Percentiles rank a stretch among this genome's conserved stretches.
These are phyloP conservation scores for Tenthredo scrophulariae DNA, from an alignment of 2,888 invertebrate species.

Conservation along the genomic window DNA sequence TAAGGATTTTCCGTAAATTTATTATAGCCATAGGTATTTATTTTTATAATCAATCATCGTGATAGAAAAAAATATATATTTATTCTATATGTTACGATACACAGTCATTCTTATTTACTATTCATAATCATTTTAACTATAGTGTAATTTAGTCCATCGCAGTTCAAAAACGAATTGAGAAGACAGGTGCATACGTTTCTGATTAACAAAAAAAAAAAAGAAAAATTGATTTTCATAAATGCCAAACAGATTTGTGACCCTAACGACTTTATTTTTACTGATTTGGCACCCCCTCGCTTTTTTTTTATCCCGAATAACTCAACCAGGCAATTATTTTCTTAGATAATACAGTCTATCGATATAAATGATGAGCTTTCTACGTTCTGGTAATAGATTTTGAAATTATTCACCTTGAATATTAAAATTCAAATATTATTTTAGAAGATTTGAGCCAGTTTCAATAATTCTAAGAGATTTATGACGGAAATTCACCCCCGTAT, in stretches of 20 bases:
- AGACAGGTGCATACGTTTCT: neutral
- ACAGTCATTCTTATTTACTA: neutral
- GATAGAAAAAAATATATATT: slow-evolving; percentile 41
- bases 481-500: neutral
- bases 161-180: neutral
- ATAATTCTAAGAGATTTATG: neutral
- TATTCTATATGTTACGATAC: neutral
- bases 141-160: neutral
- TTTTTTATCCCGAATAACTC: neutral
- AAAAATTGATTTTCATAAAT: neutral
- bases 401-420: neutral
- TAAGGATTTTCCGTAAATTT: neutral
- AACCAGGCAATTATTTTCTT: neutral
- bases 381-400: neutral
- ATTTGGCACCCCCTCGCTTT: neutral
- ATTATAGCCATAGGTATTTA: slow-evolving; percentile 28
- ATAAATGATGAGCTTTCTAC: neutral
- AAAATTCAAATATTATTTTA: neutral
- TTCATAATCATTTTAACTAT: neutral
- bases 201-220: neutral
- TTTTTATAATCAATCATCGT: neutral
- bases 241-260: neutral
- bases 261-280: neutral
- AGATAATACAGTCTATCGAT: neutral
- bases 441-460: neutral